Conservation (phyloP, 2,113 vertebrate genomes). For the Ellobius talpinus region DNA sequence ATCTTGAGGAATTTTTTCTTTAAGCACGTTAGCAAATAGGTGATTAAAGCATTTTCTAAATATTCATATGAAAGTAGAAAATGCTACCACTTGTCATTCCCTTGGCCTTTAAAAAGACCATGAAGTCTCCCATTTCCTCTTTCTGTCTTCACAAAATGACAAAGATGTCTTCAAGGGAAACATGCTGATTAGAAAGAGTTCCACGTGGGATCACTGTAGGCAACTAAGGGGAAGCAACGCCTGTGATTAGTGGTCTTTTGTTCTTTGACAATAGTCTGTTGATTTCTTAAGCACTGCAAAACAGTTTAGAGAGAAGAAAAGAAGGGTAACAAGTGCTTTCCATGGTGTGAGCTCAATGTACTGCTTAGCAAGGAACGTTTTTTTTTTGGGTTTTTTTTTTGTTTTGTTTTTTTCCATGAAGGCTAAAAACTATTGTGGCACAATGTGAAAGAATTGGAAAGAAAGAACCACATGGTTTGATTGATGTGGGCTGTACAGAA, state of each 20-base stretch:
- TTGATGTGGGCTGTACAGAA: not conserved
- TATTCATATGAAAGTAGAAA: conserved; percentile 21
- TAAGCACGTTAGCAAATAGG: not conserved
- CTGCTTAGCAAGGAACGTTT: not conserved
- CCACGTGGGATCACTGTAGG: conserved; percentile 20
- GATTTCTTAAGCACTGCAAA: conserved; percentile 55
- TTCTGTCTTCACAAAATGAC: conserved; percentile 58
- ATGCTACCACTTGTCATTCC: conserved; percentile 6
- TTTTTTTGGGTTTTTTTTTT: not conserved
- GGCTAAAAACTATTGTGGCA: not conserved
- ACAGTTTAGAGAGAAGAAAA: not conserved
- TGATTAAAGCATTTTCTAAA: conserved; percentile 54
- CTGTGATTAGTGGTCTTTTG: conserved; percentile 56
- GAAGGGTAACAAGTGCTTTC: not conserved
- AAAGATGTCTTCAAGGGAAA: conserved; percentile 41
- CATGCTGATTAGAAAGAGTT: conserved; percentile 33
- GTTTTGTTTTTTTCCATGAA: not conserved
- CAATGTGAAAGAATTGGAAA: not conserved
- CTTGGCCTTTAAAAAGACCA: conserved; percentile 31
- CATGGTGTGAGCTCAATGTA: not conserved
- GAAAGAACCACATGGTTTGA: not conserved
- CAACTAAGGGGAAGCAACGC: conserved; percentile 1
- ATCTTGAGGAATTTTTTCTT: not conserved
- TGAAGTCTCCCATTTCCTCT: conserved; percentile 25
- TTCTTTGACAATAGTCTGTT: conserved; percentile 62